Evolutionary conservation across 2,888 invertebrate genomes (phyloP), one percentile per base, ranked within the genome.

Genomic region (Acrocyrtus sp.): DNA sequence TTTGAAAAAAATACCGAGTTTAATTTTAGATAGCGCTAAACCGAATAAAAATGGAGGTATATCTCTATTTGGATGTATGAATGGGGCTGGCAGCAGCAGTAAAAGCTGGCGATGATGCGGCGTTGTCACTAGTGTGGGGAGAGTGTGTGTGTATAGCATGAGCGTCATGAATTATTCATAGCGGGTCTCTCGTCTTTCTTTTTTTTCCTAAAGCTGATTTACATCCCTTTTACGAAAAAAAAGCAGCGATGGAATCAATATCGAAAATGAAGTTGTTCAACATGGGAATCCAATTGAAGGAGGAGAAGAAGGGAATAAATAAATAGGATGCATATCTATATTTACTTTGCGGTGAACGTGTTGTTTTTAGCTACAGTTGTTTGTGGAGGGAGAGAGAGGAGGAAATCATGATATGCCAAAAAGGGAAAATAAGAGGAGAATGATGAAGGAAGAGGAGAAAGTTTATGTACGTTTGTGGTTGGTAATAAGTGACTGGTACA

Each of bases 161-260:
- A 74, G n/a, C 67, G 73, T 77, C 76, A 81, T 81, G 81, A 80
- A 81, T 81, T 63, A 81, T 81, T 81, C 81, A 81, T 81, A 72
- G 60, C 73, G 58, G 58, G 63, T 53, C n/a, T n/a, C n/a, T n/a
- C 22, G 24, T 15, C 60, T 68, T 75, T 74, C 77, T 77, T 77
- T 80, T 74, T 75, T 78, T 78, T 78, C 79, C 78, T 74, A 78
- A 81, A 80, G 78, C 78, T 75, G 78, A 77, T 80, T 81, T 78
- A 76, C 77, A 78, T 78, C 75, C 77, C 73, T 80, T 77, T 76
- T 74, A 76, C 53, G 53, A 58, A 56, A 45, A 12, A 12, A 12
- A 12, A 5, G 12, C 5, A 17, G 39, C 62, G 61, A 67, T 60
- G 61, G 76, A 79, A 78, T 78, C 78, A 79, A 79, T 79, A 80